Conservation (phyloP, 2,888 invertebrate genomes). For the Mantis religiosa region DNA sequence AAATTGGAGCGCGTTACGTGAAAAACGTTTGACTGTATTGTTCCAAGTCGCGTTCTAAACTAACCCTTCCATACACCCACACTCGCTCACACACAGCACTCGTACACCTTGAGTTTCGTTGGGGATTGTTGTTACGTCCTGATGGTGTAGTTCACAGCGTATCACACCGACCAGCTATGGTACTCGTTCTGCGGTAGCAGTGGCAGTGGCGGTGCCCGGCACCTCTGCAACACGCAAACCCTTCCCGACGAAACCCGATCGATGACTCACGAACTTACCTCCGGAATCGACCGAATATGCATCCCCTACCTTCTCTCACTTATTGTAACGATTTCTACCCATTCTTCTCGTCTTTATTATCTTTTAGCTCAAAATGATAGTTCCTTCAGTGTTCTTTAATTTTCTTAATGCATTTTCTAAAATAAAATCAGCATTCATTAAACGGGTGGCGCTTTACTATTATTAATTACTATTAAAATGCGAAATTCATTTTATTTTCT, state of each 20-base stretch:
- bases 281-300: conserved; percentile 13
- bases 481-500: too few relatives aligned
- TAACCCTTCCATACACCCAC: background rate
- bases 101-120: background rate
- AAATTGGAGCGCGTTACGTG: background rate
- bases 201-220: background rate
- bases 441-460: too few relatives aligned
- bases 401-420: too few relatives aligned
- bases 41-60: background rate
- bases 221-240: conserved; percentile 15
- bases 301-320: background rate
- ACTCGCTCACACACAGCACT: background rate
- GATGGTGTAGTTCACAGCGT: background rate
- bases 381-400: background rate
- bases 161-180: background rate
- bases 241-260: conserved; percentile 2
- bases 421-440: too few relatives aligned
- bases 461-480: too few relatives aligned
- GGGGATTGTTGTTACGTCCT: background rate
- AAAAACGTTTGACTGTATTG: background rate
- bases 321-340: background rate
- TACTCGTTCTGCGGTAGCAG: background rate
- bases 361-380: background rate
- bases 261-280: conserved; percentile 5
- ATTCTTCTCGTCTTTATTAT: background rate